Evolutionary conservation across 2,797 vertebrate genomes (phyloP).

Genomic region (Streptopelia turtur): DNA sequence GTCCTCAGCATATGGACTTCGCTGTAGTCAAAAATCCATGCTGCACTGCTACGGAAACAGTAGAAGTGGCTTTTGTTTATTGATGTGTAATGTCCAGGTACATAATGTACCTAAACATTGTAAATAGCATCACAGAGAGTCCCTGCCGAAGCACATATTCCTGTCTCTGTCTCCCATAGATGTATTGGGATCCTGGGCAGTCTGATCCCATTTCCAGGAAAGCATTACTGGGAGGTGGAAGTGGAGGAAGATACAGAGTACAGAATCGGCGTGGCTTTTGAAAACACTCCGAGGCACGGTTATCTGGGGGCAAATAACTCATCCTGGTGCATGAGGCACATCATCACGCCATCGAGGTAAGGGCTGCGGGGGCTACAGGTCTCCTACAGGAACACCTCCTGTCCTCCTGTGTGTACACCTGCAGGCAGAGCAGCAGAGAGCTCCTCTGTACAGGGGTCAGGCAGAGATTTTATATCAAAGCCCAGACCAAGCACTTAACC

Average conservation of each 20-base stretch:
- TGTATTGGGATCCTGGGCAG: slow-evolving; percentile 89
- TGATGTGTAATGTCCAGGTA: background rate
- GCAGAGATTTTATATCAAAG: background rate
- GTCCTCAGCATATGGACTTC: background rate
- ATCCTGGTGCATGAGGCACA: slow-evolving; percentile 94
- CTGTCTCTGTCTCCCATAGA: slow-evolving; percentile 73
- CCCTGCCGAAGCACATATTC: background rate
- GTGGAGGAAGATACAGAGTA: slow-evolving; percentile 85
- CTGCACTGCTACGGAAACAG: background rate
- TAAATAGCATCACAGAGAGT: background rate
- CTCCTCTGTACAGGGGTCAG: background rate
- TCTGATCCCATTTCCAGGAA: slow-evolving; percentile 86
- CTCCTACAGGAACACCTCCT: background rate
- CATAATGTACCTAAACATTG: background rate
- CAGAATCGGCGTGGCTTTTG: slow-evolving; percentile 87
- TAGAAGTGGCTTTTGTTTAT: background rate
- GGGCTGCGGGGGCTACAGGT: background rate
- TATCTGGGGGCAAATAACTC: slow-evolving; percentile 86
- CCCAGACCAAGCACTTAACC: background rate
- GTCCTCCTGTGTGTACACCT: background rate
- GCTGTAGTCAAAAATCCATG: background rate
- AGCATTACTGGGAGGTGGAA: slow-evolving; percentile 93
- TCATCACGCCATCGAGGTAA: slow-evolving; percentile 88
- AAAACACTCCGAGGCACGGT: slow-evolving; percentile 85
- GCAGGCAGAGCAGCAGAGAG: background rate